Conservation (phyloP, 2,113 vertebrate species). For the Haemorhous mexicanus region DNA sequence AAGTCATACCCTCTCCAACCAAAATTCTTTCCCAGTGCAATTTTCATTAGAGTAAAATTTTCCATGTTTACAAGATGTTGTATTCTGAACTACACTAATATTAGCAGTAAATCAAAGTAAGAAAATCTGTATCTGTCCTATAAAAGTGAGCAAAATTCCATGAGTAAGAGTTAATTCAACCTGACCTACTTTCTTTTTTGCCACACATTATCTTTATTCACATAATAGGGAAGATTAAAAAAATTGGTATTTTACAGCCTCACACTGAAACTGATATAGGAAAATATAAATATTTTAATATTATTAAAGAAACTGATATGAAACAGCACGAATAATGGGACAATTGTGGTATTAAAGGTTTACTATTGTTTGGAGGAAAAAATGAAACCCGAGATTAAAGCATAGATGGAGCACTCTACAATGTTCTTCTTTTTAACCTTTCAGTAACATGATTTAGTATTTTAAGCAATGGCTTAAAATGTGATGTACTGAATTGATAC, state of each 20-base stretch:
- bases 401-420: neutral
- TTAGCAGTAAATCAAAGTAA: neutral
- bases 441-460: neutral
- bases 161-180: neutral
- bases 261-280: neutral
- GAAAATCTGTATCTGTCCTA: neutral
- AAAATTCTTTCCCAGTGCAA: neutral
- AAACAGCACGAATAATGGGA: neutral
- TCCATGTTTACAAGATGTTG: neutral
- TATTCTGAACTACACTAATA: neutral
- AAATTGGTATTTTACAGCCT: neutral
- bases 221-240: neutral
- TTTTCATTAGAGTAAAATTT: neutral
- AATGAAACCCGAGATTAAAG: neutral
- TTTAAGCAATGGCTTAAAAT: neutral
- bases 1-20: neutral
- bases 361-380: neutral
- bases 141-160: neutral
- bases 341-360: neutral
- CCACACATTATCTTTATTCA: neutral
- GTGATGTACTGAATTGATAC: neutral
- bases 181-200: neutral
- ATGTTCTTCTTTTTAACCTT: neutral
- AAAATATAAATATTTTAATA: neutral
- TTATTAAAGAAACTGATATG: neutral